Evolutionary conservation across 1,140 invertebrate species (phyloP).

Genomic region (Heterodera carotae): DNA sequence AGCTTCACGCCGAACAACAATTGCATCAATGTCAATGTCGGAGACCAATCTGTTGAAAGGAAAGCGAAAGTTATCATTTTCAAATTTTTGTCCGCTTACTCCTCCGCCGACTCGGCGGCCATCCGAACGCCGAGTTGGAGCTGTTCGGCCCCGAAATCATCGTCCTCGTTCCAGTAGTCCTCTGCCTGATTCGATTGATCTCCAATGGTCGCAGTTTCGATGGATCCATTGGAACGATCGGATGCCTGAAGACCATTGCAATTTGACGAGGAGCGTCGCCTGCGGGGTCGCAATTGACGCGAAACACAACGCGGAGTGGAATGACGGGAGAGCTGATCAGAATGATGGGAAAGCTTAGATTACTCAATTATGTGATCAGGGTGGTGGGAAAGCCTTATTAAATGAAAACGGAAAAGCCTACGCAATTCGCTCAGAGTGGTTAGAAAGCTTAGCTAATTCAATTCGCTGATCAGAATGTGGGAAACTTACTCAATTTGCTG

Average conservation of each 20-base stretch:
- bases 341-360: too few species aligned
- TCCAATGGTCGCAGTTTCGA: background rate
- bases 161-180: background rate
- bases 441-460: too few species aligned
- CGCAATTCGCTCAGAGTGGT: too few species aligned
- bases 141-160: background rate
- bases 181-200: background rate
- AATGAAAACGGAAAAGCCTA: too few species aligned
- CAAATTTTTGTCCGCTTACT: background rate
- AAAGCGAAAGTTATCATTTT: too few species aligned
- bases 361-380: too few species aligned
- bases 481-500: too few species aligned
- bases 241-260: background rate
- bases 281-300: background rate
- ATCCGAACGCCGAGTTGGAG: background rate
- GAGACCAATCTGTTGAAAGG: background rate
- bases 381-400: too few species aligned
- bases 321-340: background rate
- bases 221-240: background rate
- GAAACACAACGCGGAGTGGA: background rate
- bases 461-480: too few species aligned
- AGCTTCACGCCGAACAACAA: background rate
- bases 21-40: background rate
- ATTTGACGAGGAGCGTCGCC: background rate
- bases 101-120: background rate